phyloP scores from a whole-genome alignment of 1,140 invertebrate species.

The Ptiloglossa arizonensis region DNA sequence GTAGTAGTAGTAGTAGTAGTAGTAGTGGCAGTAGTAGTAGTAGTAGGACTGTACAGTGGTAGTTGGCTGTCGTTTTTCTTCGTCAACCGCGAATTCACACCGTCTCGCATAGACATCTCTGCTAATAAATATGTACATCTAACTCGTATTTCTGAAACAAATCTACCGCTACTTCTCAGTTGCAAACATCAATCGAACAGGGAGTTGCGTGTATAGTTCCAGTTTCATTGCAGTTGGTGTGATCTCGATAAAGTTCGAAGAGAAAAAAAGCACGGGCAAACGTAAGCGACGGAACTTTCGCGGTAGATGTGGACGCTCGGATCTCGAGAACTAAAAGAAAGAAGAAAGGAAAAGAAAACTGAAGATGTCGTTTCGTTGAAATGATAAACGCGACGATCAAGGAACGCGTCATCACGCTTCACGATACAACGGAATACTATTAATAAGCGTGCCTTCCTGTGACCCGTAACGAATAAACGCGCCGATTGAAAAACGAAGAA shows the following conservation, averaged over 20 bases:
- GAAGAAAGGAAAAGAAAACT: neutral
- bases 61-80: constrained; percentile 62
- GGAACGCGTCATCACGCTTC: constrained; percentile 28
- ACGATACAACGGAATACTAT: constrained; percentile 29
- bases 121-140: neutral
- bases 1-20: constrained; percentile 41
- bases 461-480: constrained; percentile 33
- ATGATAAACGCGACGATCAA: neutral
- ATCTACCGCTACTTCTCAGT: constrained; percentile 17
- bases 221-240: constrained; percentile 5
- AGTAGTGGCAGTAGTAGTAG: constrained; percentile 30
- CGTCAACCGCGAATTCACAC: constrained; percentile 28
- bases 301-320: too few species aligned
- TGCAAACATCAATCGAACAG: constrained; percentile 30
- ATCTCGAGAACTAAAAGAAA: neutral
- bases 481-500: constrained; percentile 53
- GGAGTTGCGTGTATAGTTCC: constrained; percentile 40
- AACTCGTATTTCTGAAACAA: neutral
- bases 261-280: too few species aligned
- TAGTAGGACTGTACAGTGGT: constrained; percentile 57
- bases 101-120: constrained; percentile 1
- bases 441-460: constrained; percentile 31
- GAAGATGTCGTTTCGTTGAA: neutral
- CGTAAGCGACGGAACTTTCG: too few species aligned
- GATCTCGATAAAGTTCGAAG: constrained; percentile 13